Conservation (phyloP, 2,113 vertebrate species). For the Monopterus albus region DNA sequence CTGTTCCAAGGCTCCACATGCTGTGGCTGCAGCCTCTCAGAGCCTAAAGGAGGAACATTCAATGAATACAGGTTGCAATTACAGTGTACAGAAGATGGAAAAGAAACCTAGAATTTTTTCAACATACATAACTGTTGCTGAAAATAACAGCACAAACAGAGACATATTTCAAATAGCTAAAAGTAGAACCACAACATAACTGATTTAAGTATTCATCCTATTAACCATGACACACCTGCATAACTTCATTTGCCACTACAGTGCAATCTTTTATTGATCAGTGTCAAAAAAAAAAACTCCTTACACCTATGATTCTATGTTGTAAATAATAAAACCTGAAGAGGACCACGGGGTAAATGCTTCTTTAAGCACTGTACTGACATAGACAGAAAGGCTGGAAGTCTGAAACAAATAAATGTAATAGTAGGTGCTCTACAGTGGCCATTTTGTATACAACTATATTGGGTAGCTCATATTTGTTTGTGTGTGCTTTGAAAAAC, state of each 20-base stretch:
- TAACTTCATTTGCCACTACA: not conserved
- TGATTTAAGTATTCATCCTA: not conserved
- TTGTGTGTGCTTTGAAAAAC: not conserved
- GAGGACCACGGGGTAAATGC: no score
- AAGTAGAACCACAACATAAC: not conserved
- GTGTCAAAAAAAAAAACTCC: not conserved
- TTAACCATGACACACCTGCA: not conserved
- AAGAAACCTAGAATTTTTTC: not conserved
- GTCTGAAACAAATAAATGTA: no score
- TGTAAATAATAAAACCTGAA: not conserved
- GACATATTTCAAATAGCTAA: not conserved
- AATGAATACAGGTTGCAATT: constrained; percentile 2
- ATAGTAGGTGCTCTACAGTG: not conserved
- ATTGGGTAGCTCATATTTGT: not conserved
- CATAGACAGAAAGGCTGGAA: no score
- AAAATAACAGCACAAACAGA: not conserved
- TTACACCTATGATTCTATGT: not conserved
- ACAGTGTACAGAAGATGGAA: not conserved
- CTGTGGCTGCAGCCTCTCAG: constrained; percentile 85
- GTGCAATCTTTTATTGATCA: not conserved
- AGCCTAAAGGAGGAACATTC: constrained; percentile 77
- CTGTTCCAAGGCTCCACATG: constrained; percentile 98
- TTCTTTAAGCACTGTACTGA: no score
- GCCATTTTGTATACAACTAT: not conserved
- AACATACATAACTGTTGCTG: not conserved